Base-by-base conservation (phyloP, 2,113 vertebrate genomes). In the Gambusia holbrooki region DNA sequence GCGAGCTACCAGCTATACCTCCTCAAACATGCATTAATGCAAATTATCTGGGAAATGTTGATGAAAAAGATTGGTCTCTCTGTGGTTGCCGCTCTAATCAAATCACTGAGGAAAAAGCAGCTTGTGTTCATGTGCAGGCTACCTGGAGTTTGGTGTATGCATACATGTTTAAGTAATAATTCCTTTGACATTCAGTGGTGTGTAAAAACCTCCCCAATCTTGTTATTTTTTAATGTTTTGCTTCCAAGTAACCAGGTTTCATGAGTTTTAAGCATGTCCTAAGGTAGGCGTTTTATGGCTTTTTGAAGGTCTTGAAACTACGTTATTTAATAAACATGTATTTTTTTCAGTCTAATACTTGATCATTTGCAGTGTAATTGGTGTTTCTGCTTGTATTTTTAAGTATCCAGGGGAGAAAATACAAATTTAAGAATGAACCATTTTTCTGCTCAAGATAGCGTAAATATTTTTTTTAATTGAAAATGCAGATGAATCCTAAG, bases 1-100 rank as follows among this genome's bases (percentile, higher is more conserved):
- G 63, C 5, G 19, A 70, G 70, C 73, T 66, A 40, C 71, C 85
- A 80, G 72, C 66, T 75, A 71, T 64, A 74, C 58, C 76, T 79
- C 78, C 67, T 62, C 67, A 58, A 86, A 82, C 62, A 68, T 66
- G 60, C 71, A 87, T 83, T 76, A 76, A 87, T 80, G 80, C 65
- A 77, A 62, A 10, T 77, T 66, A 74, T 79, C 70, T 42, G 19
- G 73, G 80, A 86, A 82, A 70, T 51, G 69, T 66, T 33, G 69
- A 67, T 77, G 78, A 74, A 82, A 85, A 37, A 79, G 29, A 77
- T 37, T 0, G 37, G 73, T 81, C 63, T 74, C 71, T 82, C 33
- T 72, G 74, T 58, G 6, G 48, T 28, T 14, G 22, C 71, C 13
- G 5, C 60, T 51, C 62, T 74, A 45, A 76, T 88, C 67, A 79